Evolutionary conservation across 1,140 invertebrate genomes (phyloP).

Genomic region (Drosophila baimaii): DNA sequence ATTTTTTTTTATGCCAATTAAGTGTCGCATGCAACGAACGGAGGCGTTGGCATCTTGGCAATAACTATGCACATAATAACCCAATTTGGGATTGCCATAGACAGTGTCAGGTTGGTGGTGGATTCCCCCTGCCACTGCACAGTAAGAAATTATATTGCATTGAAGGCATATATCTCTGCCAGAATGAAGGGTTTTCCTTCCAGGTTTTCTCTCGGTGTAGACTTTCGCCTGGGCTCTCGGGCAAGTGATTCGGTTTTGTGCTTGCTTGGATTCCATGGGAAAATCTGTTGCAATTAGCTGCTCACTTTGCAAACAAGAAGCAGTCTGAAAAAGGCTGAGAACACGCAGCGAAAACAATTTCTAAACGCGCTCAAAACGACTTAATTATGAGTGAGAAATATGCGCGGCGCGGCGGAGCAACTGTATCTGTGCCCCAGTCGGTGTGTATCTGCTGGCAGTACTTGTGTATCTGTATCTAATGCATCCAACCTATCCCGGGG

Average conservation of each 20-base stretch:
- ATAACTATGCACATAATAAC: constrained; percentile 82
- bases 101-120: constrained; percentile 2
- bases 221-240: constrained; percentile 61
- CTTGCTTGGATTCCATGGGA: constrained; percentile 56
- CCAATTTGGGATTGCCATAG: constrained; percentile 58
- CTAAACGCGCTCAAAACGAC: constrained; percentile 82
- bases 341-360: constrained; percentile 83
- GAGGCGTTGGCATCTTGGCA: constrained; percentile 53
- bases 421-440: constrained; percentile 60
- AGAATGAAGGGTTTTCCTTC: too few relatives aligned
- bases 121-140: too few relatives aligned
- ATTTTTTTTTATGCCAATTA: constrained; percentile 71
- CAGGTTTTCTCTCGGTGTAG: constrained; percentile 12
- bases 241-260: constrained; percentile 15
- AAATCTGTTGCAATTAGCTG: constrained; percentile 82
- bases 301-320: constrained; percentile 68
- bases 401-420: constrained; percentile 77
- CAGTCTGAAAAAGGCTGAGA: constrained; percentile 33
- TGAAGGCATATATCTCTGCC: too few relatives aligned
- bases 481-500: not conserved
- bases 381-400: constrained; percentile 82
- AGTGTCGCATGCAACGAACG: constrained; percentile 71
- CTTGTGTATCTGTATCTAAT: constrained; percentile 24
- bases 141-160: too few relatives aligned
- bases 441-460: constrained; percentile 31